Evolutionary conservation across 1,140 invertebrate species (phyloP).

Genomic region (Hyphantria cunea): DNA sequence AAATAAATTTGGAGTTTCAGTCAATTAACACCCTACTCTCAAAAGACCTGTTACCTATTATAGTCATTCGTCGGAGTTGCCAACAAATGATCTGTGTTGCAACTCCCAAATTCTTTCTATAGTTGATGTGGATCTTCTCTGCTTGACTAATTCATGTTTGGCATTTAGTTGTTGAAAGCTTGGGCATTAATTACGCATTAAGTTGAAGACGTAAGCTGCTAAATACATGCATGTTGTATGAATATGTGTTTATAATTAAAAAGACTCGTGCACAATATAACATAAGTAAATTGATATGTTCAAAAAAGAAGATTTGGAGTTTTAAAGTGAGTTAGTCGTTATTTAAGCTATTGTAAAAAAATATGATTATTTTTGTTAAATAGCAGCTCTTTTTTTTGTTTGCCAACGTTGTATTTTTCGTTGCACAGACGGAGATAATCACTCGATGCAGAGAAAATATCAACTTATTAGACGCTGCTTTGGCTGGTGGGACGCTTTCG

Average conservation of each 20-base stretch:
- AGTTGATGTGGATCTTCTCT: constrained; percentile 41
- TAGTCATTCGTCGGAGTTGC: constrained; percentile 3
- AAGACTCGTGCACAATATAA: constrained; percentile 12
- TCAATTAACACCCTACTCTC: constrained; percentile 81
- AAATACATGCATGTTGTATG: constrained; percentile 17
- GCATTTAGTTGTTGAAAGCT: constrained; percentile 45
- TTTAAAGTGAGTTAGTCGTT: constrained; percentile 22
- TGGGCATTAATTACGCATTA: constrained; percentile 13
- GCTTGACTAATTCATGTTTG: constrained; percentile 65
- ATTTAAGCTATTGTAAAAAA: constrained; percentile 15
- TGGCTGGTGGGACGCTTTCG: constrained; percentile 61
- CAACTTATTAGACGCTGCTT: constrained; percentile 68
- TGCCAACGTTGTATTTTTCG: constrained; percentile 58
- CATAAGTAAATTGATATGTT: constrained; percentile 12
- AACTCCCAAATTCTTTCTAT: constrained; percentile 34
- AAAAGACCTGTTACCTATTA: constrained; percentile 15
- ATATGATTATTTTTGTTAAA: constrained; percentile 9
- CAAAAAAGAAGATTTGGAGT: constrained; percentile 13
- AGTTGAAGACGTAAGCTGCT: constrained; percentile 6
- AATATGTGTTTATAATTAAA: constrained; percentile 2
- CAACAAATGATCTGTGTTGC: constrained; percentile 9
- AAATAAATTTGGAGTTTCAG: constrained; percentile 78
- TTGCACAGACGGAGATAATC: constrained; percentile 73
- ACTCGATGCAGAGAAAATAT: constrained; percentile 74
- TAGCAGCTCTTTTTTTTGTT: constrained; percentile 38